A percentile compares a stretch with the other conserved stretches of the same genome.
phyloP scores from a whole-genome alignment of 2,888 invertebrate species.

The Fragum fragum region DNA sequence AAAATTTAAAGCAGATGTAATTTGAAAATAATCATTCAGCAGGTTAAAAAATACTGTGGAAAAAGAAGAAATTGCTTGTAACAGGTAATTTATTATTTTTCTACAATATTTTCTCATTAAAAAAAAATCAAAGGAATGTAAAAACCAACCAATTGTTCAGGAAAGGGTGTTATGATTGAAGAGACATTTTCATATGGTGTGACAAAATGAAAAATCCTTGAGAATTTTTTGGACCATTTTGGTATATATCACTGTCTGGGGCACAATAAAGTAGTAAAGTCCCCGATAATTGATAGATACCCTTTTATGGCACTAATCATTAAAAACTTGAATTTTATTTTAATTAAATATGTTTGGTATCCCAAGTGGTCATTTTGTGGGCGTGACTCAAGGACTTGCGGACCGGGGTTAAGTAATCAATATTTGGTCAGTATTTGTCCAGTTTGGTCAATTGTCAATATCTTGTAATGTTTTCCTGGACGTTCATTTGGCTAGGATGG shows the following conservation, averaged over 20 bases:
- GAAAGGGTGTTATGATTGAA: too few species aligned
- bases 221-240: conserved; percentile 6
- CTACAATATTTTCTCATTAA: too few species aligned
- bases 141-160: too few species aligned
- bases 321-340: conserved; percentile 30
- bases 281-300: conserved; percentile 5
- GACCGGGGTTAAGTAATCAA: conserved; percentile 62
- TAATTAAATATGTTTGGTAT: conserved; percentile 32
- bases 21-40: too few species aligned
- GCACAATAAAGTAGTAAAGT: neutral
- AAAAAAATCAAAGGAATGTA: too few species aligned
- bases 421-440: conserved; percentile 64
- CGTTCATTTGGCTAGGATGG: conserved; percentile 63
- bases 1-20: too few species aligned
- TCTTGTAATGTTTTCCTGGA: conserved; percentile 67
- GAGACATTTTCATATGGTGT: neutral
- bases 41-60: too few species aligned
- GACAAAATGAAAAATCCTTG: neutral
- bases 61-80: too few species aligned
- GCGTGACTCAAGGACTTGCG: conserved; percentile 29
- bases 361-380: conserved; percentile 30
- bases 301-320: conserved; percentile 15
- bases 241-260: neutral
- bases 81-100: too few species aligned
- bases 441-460: conserved; percentile 66